Conservation (phyloP, 2,888 invertebrate species). For the Campoplex capitator region DNA sequence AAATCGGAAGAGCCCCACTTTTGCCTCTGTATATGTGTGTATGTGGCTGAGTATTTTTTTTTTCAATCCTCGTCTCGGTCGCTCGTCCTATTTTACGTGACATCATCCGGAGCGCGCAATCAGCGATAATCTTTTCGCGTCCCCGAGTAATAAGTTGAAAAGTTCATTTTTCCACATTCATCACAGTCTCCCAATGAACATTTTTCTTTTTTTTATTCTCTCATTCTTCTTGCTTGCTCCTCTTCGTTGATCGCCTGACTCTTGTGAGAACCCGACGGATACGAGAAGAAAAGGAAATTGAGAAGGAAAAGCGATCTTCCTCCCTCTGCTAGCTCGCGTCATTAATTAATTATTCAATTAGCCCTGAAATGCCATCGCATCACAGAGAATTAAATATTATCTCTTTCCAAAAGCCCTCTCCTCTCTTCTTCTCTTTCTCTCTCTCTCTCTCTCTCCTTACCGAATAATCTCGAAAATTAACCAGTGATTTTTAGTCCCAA, state of each 20-base stretch:
- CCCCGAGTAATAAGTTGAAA: constrained; percentile 69
- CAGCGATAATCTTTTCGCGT: constrained; percentile 69
- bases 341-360: constrained; percentile 69
- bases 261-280: not conserved
- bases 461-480: not conserved
- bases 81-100: constrained; percentile 14
- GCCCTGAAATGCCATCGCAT: constrained; percentile 49
- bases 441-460: not conserved
- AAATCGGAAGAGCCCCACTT: constrained; percentile 75
- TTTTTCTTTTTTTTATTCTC: constrained; percentile 25
- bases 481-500: not conserved
- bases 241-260: constrained; percentile 16
- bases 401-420: constrained; percentile 19
- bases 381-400: constrained; percentile 61
- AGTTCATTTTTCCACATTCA: constrained; percentile 70
- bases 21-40: constrained; percentile 17
- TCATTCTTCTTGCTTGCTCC: not conserved
- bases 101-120: constrained; percentile 62
- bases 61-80: constrained; percentile 31
- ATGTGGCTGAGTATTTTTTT: constrained; percentile 14
- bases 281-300: not conserved
- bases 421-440: too few species aligned
- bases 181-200: constrained; percentile 59
- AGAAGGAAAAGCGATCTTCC: constrained; percentile 30
- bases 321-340: constrained; percentile 38